Base-by-base conservation (phyloP, 2,113 vertebrate species). In the Ctenomys sociabilis region DNA sequence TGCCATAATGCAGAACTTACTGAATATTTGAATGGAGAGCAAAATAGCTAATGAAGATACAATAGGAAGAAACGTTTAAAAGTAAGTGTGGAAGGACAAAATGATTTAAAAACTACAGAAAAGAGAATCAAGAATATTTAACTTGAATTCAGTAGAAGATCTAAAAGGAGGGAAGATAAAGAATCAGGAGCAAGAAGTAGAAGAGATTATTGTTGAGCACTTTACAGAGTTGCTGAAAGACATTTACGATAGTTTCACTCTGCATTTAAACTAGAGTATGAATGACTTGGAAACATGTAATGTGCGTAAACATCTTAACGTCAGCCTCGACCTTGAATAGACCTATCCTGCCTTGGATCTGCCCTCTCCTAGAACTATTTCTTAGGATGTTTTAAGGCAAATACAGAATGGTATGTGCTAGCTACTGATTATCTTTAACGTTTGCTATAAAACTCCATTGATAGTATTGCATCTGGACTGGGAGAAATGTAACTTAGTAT, bases 171-270 rank as follows among this genome's bases (percentile, higher is more conserved):
- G 54, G 32, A 81, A 72, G 32, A 84, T 37, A 88, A 68, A 63
- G 43, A 78, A 59, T 66, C 35, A 75, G 24, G 75, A 84, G 26
- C 45, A 80, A 84, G 37, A 96, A 63, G 19, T 91, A 80, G 45
- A 86, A 95, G 57, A 4, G 2, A 84, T 78, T 86, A 37, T 93
- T 86, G n/a, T 93, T 95, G 57, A 81, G 35, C 88, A 54, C n/a
- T 77, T 84, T 24, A 37, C 19, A 64, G 16, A 86, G 68, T 68
- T 94, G n/a, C 86, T 90, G 40, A 63, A 78, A 88, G 43, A 88
- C 21, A 82, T 75, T 21, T 21, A 66, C 78, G 35, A 85, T 49
- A 85, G 8, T 75, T 82, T 77, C 16, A 78, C 1, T 83, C 64
- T 73, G 5, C 14, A 30, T 70, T 87, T 75, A 2, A 66, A 66